Percentiles rank a stretch among this genome's conserved stretches.
These are phyloP conservation scores for Bugulina stolonifera DNA, from an alignment of 2,888 invertebrate species.

Conservation along the genomic window DNA sequence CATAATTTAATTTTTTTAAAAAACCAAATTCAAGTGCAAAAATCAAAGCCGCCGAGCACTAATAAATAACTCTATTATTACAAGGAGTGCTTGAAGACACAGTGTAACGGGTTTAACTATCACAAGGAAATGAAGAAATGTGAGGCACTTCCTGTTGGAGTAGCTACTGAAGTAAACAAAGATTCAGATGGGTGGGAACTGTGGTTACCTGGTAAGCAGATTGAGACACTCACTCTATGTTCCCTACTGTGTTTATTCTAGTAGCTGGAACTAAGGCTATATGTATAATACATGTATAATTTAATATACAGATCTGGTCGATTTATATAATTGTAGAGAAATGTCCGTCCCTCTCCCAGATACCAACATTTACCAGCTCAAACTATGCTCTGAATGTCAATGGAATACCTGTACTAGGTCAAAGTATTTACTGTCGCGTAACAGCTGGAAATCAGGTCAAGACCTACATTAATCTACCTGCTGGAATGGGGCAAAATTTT, in stretches of 20 bases:
- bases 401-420: not conserved
- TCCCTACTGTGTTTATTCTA: too few relatives aligned
- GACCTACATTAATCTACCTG: not conserved
- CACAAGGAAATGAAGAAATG: not conserved
- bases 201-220: not conserved
- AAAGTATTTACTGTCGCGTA: not conserved
- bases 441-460: not conserved
- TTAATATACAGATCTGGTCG: too few relatives aligned
- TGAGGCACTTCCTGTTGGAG: not conserved
- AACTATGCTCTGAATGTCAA: not conserved
- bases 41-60: too few relatives aligned
- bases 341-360: not conserved
- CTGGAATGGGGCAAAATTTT: not conserved
- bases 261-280: too few relatives aligned
- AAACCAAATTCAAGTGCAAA: too few relatives aligned
- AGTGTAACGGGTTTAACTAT: not conserved
- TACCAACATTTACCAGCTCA: not conserved
- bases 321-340: too few relatives aligned
- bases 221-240: too few relatives aligned
- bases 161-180: not conserved
- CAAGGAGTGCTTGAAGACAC: too few relatives aligned
- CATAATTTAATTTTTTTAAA: too few relatives aligned
- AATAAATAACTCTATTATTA: too few relatives aligned
- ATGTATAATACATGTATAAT: too few relatives aligned
- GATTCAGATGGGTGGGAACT: not conserved